phyloP scores from a whole-genome alignment of 2,113 vertebrate species.

The Rhinolophus ferrumequinum region DNA sequence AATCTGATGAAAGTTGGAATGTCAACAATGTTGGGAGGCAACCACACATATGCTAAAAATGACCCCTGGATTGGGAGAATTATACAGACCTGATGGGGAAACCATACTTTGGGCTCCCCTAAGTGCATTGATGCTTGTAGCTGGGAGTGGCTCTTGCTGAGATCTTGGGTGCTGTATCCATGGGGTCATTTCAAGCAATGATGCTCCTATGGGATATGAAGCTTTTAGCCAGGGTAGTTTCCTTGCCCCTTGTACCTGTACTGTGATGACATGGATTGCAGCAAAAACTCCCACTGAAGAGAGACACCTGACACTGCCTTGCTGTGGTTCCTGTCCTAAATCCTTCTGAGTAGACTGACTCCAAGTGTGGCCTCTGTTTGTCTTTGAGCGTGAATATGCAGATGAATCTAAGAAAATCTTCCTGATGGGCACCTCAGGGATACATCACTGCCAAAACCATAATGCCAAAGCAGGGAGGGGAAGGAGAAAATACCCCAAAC shows the following conservation, averaged over 20 bases:
- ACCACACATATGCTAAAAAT: slow-evolving; percentile 2
- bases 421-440: background rate
- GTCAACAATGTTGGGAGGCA: background rate
- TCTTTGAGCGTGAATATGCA: background rate
- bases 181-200: background rate
- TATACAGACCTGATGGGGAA: background rate
- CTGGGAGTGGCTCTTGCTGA: background rate
- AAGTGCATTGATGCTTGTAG: background rate
- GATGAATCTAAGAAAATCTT: slow-evolving; percentile 17
- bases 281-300: background rate
- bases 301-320: background rate
- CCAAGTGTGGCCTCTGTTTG: background rate
- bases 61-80: background rate
- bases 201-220: background rate
- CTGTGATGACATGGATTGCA: background rate
- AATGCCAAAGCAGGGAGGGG: background rate
- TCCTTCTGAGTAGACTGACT: background rate
- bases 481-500: background rate
- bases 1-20: background rate
- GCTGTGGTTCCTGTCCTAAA: background rate
- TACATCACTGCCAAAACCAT: no score
- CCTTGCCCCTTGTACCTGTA: background rate
- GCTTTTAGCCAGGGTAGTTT: background rate
- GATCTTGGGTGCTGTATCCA: background rate
- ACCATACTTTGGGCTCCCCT: background rate